phyloP scores from a whole-genome alignment of 2,113 vertebrate species.

The Rhodinocichla rosea region DNA sequence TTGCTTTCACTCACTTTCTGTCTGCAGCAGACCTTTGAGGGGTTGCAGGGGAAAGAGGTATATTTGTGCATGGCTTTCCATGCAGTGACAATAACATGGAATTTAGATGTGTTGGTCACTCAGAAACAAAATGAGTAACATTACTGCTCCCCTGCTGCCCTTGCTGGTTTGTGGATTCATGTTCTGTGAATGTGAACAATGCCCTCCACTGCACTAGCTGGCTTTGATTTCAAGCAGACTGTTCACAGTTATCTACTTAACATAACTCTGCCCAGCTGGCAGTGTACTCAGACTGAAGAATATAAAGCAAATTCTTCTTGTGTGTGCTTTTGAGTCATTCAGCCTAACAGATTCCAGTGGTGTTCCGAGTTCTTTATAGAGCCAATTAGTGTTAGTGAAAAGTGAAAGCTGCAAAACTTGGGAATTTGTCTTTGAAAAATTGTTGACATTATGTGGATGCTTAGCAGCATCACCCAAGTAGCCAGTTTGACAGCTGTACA shows the following conservation, averaged over 20 bases:
- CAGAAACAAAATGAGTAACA: neutral
- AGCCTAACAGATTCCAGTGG: neutral
- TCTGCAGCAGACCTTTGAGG: neutral
- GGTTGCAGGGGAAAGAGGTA: neutral
- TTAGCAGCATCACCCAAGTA: neutral
- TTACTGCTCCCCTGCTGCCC: neutral
- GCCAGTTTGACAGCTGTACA: neutral
- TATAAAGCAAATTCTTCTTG: neutral
- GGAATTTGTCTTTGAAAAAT: neutral
- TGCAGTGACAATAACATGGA: neutral
- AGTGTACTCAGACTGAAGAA: neutral
- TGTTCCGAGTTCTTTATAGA: neutral
- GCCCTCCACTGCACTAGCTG: neutral
- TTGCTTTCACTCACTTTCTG: neutral
- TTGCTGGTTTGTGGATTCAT: neutral
- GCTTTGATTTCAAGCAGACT: neutral
- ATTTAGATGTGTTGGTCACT: neutral
- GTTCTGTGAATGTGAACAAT: neutral
- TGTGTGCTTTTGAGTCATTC: neutral
- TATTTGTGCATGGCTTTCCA: neutral
- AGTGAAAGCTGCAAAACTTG: neutral
- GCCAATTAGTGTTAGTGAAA: neutral
- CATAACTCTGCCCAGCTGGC: neutral
- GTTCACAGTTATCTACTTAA: neutral
- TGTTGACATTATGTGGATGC: neutral